Evolutionary conservation across 2,797 vertebrate species (phyloP), one percentile per base, ranked within the genome.

Genomic region (Takifugu ocellatus): DNA sequence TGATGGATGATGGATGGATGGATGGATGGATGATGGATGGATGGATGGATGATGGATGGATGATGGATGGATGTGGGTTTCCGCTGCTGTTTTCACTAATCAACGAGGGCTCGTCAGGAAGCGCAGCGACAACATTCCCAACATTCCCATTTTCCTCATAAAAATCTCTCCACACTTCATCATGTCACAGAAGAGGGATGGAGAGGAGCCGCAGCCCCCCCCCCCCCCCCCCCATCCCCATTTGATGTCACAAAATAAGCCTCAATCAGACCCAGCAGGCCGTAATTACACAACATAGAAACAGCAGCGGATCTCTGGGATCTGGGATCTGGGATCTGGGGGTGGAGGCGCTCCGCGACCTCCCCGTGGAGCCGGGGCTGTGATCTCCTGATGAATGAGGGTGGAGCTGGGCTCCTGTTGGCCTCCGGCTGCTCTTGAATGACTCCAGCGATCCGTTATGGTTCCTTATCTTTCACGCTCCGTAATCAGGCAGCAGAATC

Each of bases 281-380:
- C 59, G 57, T 67, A 74, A 73, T 73, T 56, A 54, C 49, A 69
- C 65, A 62, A 26, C 48, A 58, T 77, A 75, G 65, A 61, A 75
- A 78, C 66, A 51, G 16, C 44, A 46, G 17, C 5, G 12, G 17
- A 10, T 46, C 16, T 46, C 9, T 39, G 36, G 14, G 4, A 31
- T 46, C 59, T 48, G 24, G 14, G 4, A 31, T 46, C 59, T 48
- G 24, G 11, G 55, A 55, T 56, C 58, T 12, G 42, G 66, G 43
- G 65, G 46, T 62, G n/a, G 49, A 10, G 49, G 54, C 64, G 61
- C 69, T 72, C 54, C 51, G 69, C 55, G 67, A 74, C 67, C 70
- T 62, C 66, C 29, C 44, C 6, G 51, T 49, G 27, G 49, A 29
- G 47, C 55, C 57, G 45, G 4, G 36, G 36, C 36, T 14, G 12